phyloP scores from a whole-genome alignment of 2,888 invertebrate genomes.

The Blastobasis adustella region DNA sequence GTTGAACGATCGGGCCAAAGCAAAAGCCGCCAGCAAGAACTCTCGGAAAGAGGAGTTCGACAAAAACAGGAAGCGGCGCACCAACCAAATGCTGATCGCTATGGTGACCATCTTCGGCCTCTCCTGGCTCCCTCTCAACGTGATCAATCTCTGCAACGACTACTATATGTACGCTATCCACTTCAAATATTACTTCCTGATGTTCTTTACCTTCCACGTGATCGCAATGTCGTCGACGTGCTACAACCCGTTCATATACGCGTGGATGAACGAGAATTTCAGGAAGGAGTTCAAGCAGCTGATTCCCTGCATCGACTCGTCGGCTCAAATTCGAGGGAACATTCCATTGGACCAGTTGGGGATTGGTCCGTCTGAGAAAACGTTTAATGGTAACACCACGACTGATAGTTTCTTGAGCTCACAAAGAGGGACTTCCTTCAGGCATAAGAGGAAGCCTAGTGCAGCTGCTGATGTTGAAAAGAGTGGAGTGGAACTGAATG shows the following conservation, averaged over 20 bases:
- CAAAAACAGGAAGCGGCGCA: constrained; percentile 90
- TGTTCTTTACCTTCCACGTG: constrained; percentile 92
- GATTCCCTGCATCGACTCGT: constrained; percentile 77
- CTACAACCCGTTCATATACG: constrained; percentile 97
- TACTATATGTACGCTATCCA: constrained; percentile 83
- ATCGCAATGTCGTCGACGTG: constrained; percentile 97
- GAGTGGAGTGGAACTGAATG: constrained; percentile 66
- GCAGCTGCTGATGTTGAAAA: constrained; percentile 77
- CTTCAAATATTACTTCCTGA: constrained; percentile 89
- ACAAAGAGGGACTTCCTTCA: constrained; percentile 67
- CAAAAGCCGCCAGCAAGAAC: constrained; percentile 89
- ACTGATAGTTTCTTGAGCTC: constrained; percentile 79
- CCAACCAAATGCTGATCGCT: constrained; percentile 97
- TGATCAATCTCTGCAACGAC: constrained; percentile 90
- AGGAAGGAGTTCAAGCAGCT: constrained; percentile 93
- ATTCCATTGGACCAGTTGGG: constrained; percentile 68
- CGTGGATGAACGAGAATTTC: constrained; percentile 98
- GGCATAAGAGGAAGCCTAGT: constrained; percentile 72
- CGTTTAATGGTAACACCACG: constrained; percentile 84
- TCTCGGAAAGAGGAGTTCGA: constrained; percentile 93
- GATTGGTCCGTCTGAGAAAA: constrained; percentile 78
- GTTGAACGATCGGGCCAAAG: constrained; percentile 87
- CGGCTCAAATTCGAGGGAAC: constrained; percentile 49
- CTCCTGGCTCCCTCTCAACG: constrained; percentile 96
- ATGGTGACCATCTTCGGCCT: constrained; percentile 97